Conservation (phyloP, 92 coral and sea anemone species). For the Palythoa heliodiscus region DNA sequence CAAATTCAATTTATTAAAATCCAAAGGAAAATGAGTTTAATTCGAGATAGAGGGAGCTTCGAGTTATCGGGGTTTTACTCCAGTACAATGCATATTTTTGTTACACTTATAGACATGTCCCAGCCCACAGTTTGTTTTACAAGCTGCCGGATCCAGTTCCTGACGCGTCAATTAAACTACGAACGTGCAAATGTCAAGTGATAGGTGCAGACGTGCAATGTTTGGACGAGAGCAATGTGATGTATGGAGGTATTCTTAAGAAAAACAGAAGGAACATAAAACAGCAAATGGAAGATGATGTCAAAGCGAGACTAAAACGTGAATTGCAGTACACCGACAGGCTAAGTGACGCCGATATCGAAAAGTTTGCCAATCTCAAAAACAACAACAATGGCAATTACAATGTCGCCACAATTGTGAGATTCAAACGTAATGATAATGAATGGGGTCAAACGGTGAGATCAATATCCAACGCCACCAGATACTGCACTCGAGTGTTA, state of each 20-base stretch:
- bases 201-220: constrained; percentile 27
- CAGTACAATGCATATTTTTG: neutral
- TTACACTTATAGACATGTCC: neutral
- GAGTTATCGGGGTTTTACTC: too few species aligned
- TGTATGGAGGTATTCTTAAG: constrained; percentile 5
- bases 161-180: constrained; percentile 4
- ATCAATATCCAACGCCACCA: constrained; percentile 63
- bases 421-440: constrained; percentile 5
- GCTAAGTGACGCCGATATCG: constrained; percentile 19
- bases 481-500: constrained; percentile 52
- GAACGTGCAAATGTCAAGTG: constrained; percentile 30
- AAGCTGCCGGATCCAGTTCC: constrained; percentile 24
- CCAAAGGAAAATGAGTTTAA: too few species aligned
- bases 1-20: too few species aligned
- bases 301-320: neutral
- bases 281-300: neutral
- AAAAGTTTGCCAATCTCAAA: neutral
- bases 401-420: neutral
- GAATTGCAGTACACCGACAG: constrained; percentile 10
- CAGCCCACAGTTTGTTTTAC: constrained; percentile 12
- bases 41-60: too few species aligned
- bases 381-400: neutral
- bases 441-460: constrained; percentile 24
- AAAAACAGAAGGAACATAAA: constrained; percentile 18
- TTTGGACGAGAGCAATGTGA: constrained; percentile 7